A percentile compares a stretch with the other conserved stretches of the same genome.
phyloP scores from a whole-genome alignment of 2,888 invertebrate genomes.

The Aethes cnicana region DNA sequence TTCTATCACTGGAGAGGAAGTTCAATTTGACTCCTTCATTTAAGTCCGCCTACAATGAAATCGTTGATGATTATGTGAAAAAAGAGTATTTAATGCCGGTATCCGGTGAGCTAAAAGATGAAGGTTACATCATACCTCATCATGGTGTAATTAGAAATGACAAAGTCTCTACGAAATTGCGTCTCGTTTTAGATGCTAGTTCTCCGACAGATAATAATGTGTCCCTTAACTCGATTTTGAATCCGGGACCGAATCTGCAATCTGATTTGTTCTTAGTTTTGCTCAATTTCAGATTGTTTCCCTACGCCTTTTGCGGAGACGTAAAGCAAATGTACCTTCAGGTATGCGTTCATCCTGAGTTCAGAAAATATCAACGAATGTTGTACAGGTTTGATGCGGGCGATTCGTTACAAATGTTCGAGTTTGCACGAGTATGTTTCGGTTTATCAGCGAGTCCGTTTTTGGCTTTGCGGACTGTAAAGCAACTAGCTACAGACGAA shows the following conservation, averaged over 20 bases:
- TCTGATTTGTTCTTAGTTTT: not conserved
- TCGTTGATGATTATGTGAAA: too few relatives aligned
- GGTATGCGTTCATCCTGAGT: not conserved
- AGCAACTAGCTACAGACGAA: not conserved
- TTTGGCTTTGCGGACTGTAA: not conserved
- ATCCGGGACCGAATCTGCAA: not conserved
- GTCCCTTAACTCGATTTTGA: not conserved
- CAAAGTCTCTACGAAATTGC: not conserved
- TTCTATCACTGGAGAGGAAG: too few relatives aligned
- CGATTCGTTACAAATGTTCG: not conserved
- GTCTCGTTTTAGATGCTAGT: not conserved
- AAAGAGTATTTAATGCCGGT: too few relatives aligned
- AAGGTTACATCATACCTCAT: too few relatives aligned
- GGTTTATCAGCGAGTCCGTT: not conserved
- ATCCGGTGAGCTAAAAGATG: too few relatives aligned
- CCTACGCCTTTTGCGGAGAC: not conserved
- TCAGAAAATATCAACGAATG: not conserved
- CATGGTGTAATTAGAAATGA: not conserved
- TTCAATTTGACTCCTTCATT: too few relatives aligned
- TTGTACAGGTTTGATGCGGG: not conserved
- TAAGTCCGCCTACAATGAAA: too few relatives aligned
- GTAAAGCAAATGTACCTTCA: not conserved
- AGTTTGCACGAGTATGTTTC: not conserved
- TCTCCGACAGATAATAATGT: not conserved
- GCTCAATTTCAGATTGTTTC: not conserved